Percentiles rank a stretch among this genome's conserved stretches.
These are phyloP conservation scores for Microcaecilia unicolor DNA, from an alignment of 2,797 vertebrate genomes.

Conservation along the genomic window DNA sequence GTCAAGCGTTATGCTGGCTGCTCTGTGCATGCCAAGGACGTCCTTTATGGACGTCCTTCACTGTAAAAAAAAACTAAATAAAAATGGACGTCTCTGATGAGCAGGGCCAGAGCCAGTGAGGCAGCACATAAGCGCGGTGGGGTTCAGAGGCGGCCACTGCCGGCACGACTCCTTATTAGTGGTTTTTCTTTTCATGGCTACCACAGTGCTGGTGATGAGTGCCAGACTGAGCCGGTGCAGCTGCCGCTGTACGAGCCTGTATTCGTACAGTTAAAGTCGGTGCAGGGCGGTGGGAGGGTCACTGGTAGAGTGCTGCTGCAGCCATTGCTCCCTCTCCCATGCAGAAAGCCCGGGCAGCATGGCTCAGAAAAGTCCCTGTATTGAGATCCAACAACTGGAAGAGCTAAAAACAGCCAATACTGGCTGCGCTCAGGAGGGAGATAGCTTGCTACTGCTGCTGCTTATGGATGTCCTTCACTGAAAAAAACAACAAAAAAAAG, in stretches of 20 bases:
- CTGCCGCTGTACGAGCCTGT: conserved; percentile 69
- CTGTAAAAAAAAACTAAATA: too few relatives aligned
- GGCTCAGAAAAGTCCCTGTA: conserved; percentile 55
- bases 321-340: not conserved
- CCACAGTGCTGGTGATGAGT: conserved; percentile 67
- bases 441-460: too few relatives aligned
- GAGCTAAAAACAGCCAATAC: conserved; percentile 67
- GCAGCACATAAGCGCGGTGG: too few relatives aligned
- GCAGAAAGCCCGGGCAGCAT: conserved; percentile 19
- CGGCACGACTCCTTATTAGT: too few relatives aligned
- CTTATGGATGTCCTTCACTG: too few relatives aligned
- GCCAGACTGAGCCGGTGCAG: conserved; percentile 62
- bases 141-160: too few relatives aligned
- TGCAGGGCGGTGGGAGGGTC: conserved; percentile 42
- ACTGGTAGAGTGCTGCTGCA: not conserved
- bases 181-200: conserved; percentile 78
- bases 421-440: conserved; percentile 47
- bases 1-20: too few relatives aligned
- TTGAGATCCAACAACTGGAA: conserved; percentile 71
- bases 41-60: too few relatives aligned
- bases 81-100: too few relatives aligned
- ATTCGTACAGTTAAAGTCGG: conserved; percentile 74
- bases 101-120: too few relatives aligned
- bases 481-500: too few relatives aligned
- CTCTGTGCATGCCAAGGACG: too few relatives aligned